These are phyloP conservation scores for Bursaphelenchus mucronatus DNA, from an alignment of 1,140 invertebrate species.

Conservation along the genomic window DNA sequence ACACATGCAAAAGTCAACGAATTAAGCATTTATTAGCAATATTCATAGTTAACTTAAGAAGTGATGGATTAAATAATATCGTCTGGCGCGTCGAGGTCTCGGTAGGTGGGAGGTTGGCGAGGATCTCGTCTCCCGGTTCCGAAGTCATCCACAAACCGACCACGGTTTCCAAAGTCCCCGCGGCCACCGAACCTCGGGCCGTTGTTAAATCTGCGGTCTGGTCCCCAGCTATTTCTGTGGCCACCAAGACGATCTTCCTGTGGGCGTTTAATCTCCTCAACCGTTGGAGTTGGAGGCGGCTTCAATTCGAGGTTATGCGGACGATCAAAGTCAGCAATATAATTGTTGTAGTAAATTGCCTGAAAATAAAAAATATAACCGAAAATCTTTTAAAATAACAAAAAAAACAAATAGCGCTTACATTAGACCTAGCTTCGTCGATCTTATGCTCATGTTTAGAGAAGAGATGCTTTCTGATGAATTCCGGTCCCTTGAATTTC, in stretches of 20 bases:
- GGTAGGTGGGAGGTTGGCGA: constrained; percentile 74
- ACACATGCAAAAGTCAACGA: background rate
- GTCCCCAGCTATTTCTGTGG: constrained; percentile 9
- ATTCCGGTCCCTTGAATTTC: constrained; percentile 98
- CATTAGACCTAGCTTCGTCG: constrained; percentile 12
- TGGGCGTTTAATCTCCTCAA: background rate
- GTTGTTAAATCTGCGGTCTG: background rate
- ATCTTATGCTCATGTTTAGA: constrained; percentile 24
- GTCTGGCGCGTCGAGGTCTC: constrained; percentile 75
- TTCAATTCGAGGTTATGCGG: constrained; percentile 78
- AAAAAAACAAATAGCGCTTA: constrained; percentile 22
- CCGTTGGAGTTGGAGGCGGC: constrained; percentile 20
- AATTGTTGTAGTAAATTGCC: constrained; percentile 94
- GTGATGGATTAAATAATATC: constrained; percentile 63
- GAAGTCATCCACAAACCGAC: constrained; percentile 8
- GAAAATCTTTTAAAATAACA: background rate
- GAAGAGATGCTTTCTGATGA: constrained; percentile 95
- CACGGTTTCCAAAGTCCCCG: constrained; percentile 7
- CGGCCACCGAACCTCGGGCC: constrained; percentile 27
- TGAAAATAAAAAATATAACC: constrained; percentile 29
- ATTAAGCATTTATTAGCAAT: background rate
- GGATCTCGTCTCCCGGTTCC: constrained; percentile 62
- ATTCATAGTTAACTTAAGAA: background rate
- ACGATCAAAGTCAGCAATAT: constrained; percentile 85
- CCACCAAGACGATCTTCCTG: constrained; percentile 2